Evolutionary conservation across 2,797 vertebrate genomes (phyloP).

Genomic region (Malurus splendens): DNA sequence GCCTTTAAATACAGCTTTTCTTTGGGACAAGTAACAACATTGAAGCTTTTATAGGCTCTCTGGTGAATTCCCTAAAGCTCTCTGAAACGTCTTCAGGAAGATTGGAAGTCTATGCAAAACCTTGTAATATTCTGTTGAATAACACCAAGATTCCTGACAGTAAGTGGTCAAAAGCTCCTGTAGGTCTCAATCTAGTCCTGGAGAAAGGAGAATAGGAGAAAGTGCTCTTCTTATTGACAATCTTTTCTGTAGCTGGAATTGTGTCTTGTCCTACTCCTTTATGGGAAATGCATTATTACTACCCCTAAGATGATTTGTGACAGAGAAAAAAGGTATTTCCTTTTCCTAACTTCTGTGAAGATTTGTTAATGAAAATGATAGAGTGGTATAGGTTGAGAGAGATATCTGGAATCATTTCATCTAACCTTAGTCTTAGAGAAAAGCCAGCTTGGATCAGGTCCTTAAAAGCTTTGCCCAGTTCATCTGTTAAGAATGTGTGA

Average conservation of each 20-base stretch:
- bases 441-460: background rate
- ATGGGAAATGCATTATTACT: background rate
- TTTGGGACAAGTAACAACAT: background rate
- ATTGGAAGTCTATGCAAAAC: background rate
- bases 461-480: background rate
- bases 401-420: background rate
- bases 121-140: background rate
- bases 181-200: background rate
- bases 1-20: background rate
- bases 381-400: background rate
- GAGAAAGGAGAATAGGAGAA: background rate
- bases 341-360: background rate
- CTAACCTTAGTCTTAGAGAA: background rate
- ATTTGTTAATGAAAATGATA: background rate
- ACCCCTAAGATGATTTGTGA: background rate
- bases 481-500: background rate
- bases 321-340: background rate
- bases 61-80: background rate
- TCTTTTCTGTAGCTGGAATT: background rate
- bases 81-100: background rate
- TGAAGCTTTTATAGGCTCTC: background rate
- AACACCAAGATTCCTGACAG: background rate
- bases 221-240: background rate
- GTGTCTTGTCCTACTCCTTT: background rate
- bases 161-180: background rate